A percentile compares a stretch with the other conserved stretches of the same genome.
Evolutionary conservation across 2,797 vertebrate species (phyloP).

Genomic region (Monodelphis domestica): DNA sequence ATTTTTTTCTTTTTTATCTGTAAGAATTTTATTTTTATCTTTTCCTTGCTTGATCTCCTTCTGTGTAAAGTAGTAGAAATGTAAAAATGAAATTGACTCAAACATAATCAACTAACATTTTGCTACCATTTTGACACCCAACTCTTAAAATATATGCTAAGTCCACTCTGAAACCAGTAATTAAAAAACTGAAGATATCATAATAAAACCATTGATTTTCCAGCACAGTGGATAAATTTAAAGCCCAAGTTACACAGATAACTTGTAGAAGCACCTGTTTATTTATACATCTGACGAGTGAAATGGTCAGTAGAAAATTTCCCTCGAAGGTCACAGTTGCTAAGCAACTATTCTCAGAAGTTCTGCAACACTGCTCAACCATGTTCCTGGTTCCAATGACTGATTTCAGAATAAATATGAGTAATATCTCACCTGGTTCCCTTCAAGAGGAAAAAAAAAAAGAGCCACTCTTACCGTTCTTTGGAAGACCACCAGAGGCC

Average conservation of each 20-base stretch:
- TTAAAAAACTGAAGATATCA: slow-evolving; percentile 55
- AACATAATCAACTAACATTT: slow-evolving; percentile 36
- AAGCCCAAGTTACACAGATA: slow-evolving; percentile 65
- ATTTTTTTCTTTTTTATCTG: neutral
- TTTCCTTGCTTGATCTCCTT: neutral
- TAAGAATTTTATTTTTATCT: slow-evolving; percentile 42
- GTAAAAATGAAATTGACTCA: slow-evolving; percentile 6
- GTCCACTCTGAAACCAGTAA: neutral
- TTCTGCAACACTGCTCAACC: slow-evolving; percentile 83
- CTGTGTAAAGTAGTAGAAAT: neutral
- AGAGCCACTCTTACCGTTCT: neutral
- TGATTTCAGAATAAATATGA: slow-evolving; percentile 74
- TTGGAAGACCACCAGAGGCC: neutral
- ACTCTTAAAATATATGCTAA: neutral
- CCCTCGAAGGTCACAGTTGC: slow-evolving; percentile 89
- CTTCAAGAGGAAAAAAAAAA: neutral
- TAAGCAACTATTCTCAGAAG: slow-evolving; percentile 87
- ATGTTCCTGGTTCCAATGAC: slow-evolving; percentile 76
- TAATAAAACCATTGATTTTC: slow-evolving; percentile 49
- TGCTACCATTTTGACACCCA: slow-evolving; percentile 56
- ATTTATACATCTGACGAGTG: slow-evolving; percentile 81
- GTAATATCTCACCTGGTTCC: slow-evolving; percentile 83
- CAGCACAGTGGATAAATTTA: slow-evolving; percentile 70
- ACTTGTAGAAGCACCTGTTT: slow-evolving; percentile 82
- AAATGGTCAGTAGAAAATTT: slow-evolving; percentile 85